Evolutionary conservation across 2,113 vertebrate species (phyloP).

Genomic region (Brachyhypopomus gauderio): DNA sequence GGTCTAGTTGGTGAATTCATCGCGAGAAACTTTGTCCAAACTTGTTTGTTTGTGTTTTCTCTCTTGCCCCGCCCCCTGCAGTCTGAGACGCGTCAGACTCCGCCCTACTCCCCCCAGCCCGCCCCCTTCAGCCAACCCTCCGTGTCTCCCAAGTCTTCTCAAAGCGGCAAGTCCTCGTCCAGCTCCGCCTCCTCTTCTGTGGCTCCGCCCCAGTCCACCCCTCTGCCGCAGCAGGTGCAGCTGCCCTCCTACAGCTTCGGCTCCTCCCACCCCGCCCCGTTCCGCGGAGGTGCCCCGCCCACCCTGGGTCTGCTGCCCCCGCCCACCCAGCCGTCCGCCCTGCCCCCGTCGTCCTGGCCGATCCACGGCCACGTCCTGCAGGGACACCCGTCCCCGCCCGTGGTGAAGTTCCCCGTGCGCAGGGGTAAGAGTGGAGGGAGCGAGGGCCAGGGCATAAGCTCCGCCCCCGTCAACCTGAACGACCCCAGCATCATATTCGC

Average conservation of each 20-base stretch:
- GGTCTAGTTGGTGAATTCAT: no score
- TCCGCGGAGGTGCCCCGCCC: slow-evolving; percentile 71
- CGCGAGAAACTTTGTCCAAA: no score
- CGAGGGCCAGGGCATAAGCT: slow-evolving; percentile 72
- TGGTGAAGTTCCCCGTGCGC: slow-evolving; percentile 79
- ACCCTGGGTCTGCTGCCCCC: slow-evolving; percentile 84
- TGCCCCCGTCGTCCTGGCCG: slow-evolving; percentile 89
- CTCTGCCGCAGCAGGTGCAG: slow-evolving; percentile 79
- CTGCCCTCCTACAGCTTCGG: slow-evolving; percentile 88
- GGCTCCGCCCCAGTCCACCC: slow-evolving; percentile 59
- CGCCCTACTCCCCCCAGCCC: slow-evolving; percentile 89
- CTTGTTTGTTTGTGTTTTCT: not conserved
- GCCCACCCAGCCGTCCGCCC: slow-evolving; percentile 63
- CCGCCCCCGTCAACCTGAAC: slow-evolving; percentile 86
- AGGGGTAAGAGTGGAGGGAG: slow-evolving; percentile 63
- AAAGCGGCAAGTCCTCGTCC: slow-evolving; percentile 50
- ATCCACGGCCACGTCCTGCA: slow-evolving; percentile 77
- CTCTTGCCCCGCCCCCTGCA: slow-evolving; percentile 55
- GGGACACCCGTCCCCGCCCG: slow-evolving; percentile 73
- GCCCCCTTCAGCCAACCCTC: slow-evolving; percentile 81
- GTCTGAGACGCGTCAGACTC: slow-evolving; percentile 92
- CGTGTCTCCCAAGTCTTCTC: slow-evolving; percentile 82
- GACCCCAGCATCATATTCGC: slow-evolving; percentile 99
- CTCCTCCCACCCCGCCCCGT: slow-evolving; percentile 86
- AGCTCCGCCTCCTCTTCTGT: slow-evolving; percentile 64